These are phyloP conservation scores for Melanocharis versteri DNA, from an alignment of 2,113 vertebrate genomes.

Conservation along the genomic window DNA sequence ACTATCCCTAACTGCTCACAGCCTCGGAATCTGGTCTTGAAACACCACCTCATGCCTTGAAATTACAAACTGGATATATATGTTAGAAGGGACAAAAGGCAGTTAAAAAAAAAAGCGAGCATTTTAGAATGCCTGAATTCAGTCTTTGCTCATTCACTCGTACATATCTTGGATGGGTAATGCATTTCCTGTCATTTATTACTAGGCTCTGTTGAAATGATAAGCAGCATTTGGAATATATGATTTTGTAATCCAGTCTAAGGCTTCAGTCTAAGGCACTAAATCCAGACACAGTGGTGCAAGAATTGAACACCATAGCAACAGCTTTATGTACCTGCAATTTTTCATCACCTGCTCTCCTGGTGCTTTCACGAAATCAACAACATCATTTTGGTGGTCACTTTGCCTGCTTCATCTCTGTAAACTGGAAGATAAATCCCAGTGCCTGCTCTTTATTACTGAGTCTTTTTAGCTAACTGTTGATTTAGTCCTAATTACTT, in stretches of 20 bases:
- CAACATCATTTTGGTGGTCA: slow-evolving; percentile 9
- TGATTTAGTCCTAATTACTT: slow-evolving; percentile 7
- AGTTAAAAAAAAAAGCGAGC: neutral
- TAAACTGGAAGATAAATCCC: neutral
- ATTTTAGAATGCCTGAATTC: neutral
- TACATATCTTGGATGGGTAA: neutral
- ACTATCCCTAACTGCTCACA: neutral
- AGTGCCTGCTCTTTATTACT: neutral
- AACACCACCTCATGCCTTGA: neutral
- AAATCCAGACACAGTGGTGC: slow-evolving; percentile 6
- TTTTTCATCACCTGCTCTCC: slow-evolving; percentile 34
- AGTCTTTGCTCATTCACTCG: neutral
- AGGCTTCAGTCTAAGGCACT: neutral
- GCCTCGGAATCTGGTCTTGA: neutral
- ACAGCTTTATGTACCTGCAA: slow-evolving; percentile 39
- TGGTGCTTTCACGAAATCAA: neutral
- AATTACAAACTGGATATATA: neutral
- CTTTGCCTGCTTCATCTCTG: neutral
- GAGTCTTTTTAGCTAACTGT: neutral
- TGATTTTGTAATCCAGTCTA: slow-evolving; percentile 30
- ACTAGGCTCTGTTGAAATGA: slow-evolving; percentile 16
- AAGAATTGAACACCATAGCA: slow-evolving; percentile 21
- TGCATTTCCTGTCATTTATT: slow-evolving; percentile 10
- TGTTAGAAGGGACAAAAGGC: neutral
- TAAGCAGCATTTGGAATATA: slow-evolving; percentile 41